These are phyloP conservation scores for Patiria miniata DNA, from an alignment of 35 echinoderm and acorn worm genomes.

Conservation along the genomic window DNA sequence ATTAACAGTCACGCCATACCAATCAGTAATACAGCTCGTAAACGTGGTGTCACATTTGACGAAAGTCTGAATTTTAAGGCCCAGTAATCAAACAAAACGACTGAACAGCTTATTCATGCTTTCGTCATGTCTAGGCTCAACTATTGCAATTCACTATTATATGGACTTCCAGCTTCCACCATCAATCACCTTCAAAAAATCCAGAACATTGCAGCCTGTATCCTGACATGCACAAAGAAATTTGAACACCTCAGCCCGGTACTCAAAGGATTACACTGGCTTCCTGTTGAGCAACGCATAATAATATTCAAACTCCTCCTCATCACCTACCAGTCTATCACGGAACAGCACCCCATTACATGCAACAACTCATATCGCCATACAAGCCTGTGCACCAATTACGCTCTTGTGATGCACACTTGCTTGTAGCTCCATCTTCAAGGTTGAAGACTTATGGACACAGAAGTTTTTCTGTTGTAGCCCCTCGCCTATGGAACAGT, in stretches of 20 bases:
- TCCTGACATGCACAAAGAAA: not conserved
- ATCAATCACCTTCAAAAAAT: too few relatives aligned
- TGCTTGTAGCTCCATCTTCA: too few relatives aligned
- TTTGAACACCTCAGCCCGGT: conserved; percentile 18
- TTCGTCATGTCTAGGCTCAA: conserved; percentile 20
- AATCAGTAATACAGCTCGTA: not conserved
- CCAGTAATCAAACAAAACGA: not conserved
- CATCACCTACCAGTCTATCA: too few relatives aligned
- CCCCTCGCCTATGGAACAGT: too few relatives aligned
- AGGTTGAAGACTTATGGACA: too few relatives aligned
- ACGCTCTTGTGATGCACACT: too few relatives aligned
- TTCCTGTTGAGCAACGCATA: too few relatives aligned
- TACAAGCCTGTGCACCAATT: too few relatives aligned
- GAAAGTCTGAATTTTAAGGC: not conserved
- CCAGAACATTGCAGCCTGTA: conserved; percentile 37
- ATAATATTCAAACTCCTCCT: too few relatives aligned
- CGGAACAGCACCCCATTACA: too few relatives aligned
- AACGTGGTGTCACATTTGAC: not conserved
- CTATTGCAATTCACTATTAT: conserved; percentile 15
- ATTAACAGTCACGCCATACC: not conserved
- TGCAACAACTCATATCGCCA: too few relatives aligned
- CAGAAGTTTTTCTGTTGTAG: too few relatives aligned
- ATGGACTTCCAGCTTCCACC: conserved; percentile 17
- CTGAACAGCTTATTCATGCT: not conserved
- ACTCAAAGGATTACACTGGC: not conserved